phyloP scores from a whole-genome alignment of 1,140 invertebrate species.

The Saccostrea echinata region DNA sequence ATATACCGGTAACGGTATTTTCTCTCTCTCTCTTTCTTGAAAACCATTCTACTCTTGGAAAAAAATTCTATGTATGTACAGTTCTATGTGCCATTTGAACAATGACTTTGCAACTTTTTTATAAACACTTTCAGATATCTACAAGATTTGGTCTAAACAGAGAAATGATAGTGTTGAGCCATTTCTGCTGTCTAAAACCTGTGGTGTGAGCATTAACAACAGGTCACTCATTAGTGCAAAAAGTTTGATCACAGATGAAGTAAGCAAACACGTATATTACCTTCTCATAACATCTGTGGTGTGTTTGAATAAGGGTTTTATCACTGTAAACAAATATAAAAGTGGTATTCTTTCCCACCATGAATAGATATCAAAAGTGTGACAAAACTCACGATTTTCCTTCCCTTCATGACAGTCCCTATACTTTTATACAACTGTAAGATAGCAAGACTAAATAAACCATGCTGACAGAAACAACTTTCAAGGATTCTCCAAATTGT shows the following conservation, averaged over 20 bases:
- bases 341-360: neutral
- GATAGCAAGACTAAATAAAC: too few relatives aligned
- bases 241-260: slow-evolving; percentile 12
- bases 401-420: neutral
- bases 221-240: neutral
- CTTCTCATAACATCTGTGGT: neutral
- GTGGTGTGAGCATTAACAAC: slow-evolving; percentile 9
- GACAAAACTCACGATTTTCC: neutral
- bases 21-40: neutral
- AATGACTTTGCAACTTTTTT: neutral
- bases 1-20: too few relatives aligned
- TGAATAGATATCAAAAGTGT: neutral
- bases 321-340: neutral
- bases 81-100: slow-evolving; percentile 10
- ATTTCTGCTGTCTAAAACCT: neutral
- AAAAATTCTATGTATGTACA: neutral
- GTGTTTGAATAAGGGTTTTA: neutral
- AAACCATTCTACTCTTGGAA: neutral
- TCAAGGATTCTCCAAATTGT: too few relatives aligned
- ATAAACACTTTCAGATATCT: neutral
- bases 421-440: too few relatives aligned
- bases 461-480: too few relatives aligned
- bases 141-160: neutral
- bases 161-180: slow-evolving; percentile 10
- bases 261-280: neutral